Evolutionary conservation across 2,797 vertebrate genomes (phyloP).

Genomic region (Hapalemur alaotrensis): DNA sequence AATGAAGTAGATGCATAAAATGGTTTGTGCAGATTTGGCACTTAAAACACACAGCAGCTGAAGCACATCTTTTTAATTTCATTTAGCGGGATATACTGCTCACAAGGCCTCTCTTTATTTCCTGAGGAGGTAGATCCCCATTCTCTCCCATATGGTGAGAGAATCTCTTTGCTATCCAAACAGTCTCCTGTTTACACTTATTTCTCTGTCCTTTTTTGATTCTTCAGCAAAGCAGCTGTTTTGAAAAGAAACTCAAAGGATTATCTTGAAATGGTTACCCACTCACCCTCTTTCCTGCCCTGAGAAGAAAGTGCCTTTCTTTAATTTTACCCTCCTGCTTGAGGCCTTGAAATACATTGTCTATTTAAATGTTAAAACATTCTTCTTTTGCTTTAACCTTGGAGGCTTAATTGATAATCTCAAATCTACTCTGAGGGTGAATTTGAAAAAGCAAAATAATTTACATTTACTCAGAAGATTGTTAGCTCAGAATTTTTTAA

Average conservation of each 20-base stretch:
- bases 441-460: neutral
- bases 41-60: constrained; percentile 43
- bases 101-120: constrained; percentile 60
- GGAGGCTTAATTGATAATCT: neutral
- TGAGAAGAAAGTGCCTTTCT: neutral
- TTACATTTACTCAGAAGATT: constrained; percentile 1
- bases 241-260: constrained; percentile 47
- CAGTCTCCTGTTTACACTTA: constrained; percentile 48
- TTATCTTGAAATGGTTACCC: neutral
- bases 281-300: neutral
- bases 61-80: constrained; percentile 68
- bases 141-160: constrained; percentile 47
- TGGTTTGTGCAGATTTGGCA: constrained; percentile 47
- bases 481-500: neutral
- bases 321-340: neutral
- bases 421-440: neutral
- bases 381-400: neutral
- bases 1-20: neutral
- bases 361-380: neutral
- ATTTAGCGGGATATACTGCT: constrained; percentile 58
- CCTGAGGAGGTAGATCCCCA: constrained; percentile 45
- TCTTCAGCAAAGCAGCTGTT: constrained; percentile 66
- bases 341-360: neutral
- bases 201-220: constrained; percentile 39
- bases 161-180: constrained; percentile 59